Base-by-base conservation (phyloP, 1,140 invertebrate species). In the Galendromus occidentalis region DNA sequence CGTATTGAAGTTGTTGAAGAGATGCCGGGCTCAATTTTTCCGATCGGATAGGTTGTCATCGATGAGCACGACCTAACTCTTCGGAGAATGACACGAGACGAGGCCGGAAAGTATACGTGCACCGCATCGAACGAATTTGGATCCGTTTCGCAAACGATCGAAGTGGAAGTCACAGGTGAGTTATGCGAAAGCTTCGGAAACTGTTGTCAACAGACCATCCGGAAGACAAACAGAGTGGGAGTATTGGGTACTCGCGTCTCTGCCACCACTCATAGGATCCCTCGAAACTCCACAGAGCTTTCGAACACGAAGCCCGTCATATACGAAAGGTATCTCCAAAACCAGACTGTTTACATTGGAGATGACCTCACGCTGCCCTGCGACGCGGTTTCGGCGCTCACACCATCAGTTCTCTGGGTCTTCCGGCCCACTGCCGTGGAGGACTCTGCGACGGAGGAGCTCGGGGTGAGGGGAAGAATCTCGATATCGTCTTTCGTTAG, bases 81-180 rank as follows among this genome's bases (percentile, higher is more conserved):
- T 14, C 29, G 65, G 5, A 70, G 72, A 44, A 20, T 75, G 42
- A 65, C 69, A 20, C 59, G 65, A 6, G 67, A 82, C 12, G 89
- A 93, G 70, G 81, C 80, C 51, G 88, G 86, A 20, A 85, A 86
- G 69, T 94, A 92, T 72, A 90, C 85, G 0, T 94, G 90, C 71
- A 76, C 83, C 30, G 83, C 88, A 7, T 86, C 85, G 76, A 94
- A 92, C 72, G 71, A 77, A 7, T 72, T 84, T 20, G 87, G 84
- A 12, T 87, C 86, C 71, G 84, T 90, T 59, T 80, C 84, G 41
- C 84, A 84, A 71, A 85, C 83, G 0, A 86, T 81, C 71, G 80
- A 78, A 67, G 77, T 91, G 9, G 80, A 84, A 65, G 80, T 89
- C 14, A 59, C 25, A 17, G 51, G 51, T 59, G 33, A 59, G 51